Evolutionary conservation across 1,140 invertebrate genomes (phyloP), one percentile per base, ranked within the genome.

Genomic region (Probaryconus sp.): DNA sequence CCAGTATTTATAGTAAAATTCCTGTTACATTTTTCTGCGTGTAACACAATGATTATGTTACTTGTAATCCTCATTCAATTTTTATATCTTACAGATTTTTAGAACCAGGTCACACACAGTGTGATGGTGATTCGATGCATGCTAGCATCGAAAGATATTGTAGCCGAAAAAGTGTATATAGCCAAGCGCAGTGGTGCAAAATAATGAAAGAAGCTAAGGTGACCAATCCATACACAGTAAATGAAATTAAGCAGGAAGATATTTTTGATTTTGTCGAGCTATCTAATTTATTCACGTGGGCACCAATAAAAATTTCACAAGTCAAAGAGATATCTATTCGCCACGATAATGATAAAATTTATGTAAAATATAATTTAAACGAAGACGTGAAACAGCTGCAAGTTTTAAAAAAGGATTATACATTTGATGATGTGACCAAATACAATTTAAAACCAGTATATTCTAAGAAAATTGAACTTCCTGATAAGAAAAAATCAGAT

Each of bases 81-180:
- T n/a, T 17, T 17, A 14, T 1, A 17, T 17, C 21, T 1, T n/a
- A n/a, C 10, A 58, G 51, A 40, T 55, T 38, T 55, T 13, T 55
- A 17, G 51, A 55, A 38, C 9, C 24, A 7, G 51, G 51, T 9
- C 51, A 55, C 9, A 55, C 51, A 1, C 51, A 55, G 17, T 21
- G 24, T 24, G 1, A 3, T 17, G 51, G 51, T 6, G 37, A 55
- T 24, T 38, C 51, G n/a, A 40, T 55, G 51, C 37, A 40, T 5
- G 37, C 37, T 1, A n/a, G 17, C 2, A 40, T 40, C 2, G 37
- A 40, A 14, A 18, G 37, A 20, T 3, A 20, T 2, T 20, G 37
- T 20, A 0, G 7, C 10, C 4, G 1, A 1, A 20, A 40, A n/a
- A 10, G 5, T 1, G 21, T 40, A n/a, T 40, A 17, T n/a, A 20